phyloP scores from a whole-genome alignment of 2,113 vertebrate species.

The Dolichallabes microphthalmus region DNA sequence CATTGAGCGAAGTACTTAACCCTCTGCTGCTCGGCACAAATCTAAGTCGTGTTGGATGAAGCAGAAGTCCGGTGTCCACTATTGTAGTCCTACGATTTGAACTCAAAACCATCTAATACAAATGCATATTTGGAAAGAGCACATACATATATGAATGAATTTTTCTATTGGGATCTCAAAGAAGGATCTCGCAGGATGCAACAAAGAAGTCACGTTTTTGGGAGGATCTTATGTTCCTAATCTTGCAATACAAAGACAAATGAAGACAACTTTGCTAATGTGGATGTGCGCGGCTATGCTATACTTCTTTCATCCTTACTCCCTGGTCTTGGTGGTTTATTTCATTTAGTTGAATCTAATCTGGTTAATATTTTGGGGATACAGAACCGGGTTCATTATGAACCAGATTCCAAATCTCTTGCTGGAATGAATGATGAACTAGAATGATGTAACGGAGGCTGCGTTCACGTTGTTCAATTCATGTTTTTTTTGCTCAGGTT shows the following conservation, averaged over 20 bases:
- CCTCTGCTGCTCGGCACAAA: neutral
- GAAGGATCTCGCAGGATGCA: neutral
- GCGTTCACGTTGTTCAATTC: too few species aligned
- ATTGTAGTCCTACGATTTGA: neutral
- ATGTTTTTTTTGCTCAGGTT: too few species aligned
- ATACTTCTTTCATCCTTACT: neutral
- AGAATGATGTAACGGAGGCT: too few species aligned
- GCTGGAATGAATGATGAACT: neutral
- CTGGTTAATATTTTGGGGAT: neutral
- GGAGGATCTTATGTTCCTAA: neutral
- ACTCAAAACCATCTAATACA: neutral
- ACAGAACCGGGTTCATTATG: neutral
- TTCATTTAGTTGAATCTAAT: neutral
- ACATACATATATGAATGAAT: neutral
- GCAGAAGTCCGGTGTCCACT: neutral
- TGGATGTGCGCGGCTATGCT: neutral
- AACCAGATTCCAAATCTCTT: neutral
- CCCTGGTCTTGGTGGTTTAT: neutral
- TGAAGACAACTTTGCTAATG: neutral
- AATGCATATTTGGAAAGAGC: neutral
- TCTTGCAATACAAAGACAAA: neutral
- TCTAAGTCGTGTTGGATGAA: neutral
- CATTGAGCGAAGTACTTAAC: constrained; percentile 9
- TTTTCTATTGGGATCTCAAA: neutral
- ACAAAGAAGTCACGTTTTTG: neutral